Evolutionary conservation across 2,888 invertebrate genomes (phyloP), one percentile per base, ranked within the genome.

Genomic region (Galeruca laticollis): DNA sequence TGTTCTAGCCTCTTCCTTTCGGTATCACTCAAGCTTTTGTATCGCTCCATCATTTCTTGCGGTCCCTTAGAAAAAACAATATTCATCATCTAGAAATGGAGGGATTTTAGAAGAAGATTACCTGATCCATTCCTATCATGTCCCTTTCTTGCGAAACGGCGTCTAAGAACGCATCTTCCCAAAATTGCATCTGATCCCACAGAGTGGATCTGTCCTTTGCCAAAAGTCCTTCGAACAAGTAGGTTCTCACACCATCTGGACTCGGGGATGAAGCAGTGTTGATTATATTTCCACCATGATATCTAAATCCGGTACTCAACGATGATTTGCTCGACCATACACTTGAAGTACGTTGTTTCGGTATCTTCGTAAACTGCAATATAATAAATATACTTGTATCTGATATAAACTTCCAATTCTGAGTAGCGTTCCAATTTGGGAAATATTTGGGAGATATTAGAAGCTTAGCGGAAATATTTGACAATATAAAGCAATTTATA

Each of bases 161-260:
- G 86, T 99, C 99, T 67, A 99, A 87, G 83, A 99, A 99, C 0
- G 97, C 95, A 84, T 99, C 99, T 84, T 99, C 99, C 99, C 99
- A 99, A 86, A 99, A 99, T 82, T 97, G 97, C 95, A 97, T 96
- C 88, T 99, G 97, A 86, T 99, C 98, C 99, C 99, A 99, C 35
- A 99, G 86, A 67, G 91, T 90, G 2, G 95, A 93, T 76, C 97
- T 86, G 74, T 96, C 95, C 85, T 96, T 96, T 81, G 92, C 91
- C 75, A 92, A 85, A 63, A 92, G 86, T 81, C 97, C 96, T 86
- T 98, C 97, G 84, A 96, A 98, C 9, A 98, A 87, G 83, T 98
- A 98, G 0, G 95, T 95, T 74, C 97, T 88, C 0, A 94, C 92
- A 26, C 93, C 92, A 76, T 97, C 97, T 0, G 97, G 96, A 66